Evolutionary conservation across 2,113 vertebrate species (phyloP), one percentile per base, ranked within the genome.

Genomic region (Urocolius indicus): DNA sequence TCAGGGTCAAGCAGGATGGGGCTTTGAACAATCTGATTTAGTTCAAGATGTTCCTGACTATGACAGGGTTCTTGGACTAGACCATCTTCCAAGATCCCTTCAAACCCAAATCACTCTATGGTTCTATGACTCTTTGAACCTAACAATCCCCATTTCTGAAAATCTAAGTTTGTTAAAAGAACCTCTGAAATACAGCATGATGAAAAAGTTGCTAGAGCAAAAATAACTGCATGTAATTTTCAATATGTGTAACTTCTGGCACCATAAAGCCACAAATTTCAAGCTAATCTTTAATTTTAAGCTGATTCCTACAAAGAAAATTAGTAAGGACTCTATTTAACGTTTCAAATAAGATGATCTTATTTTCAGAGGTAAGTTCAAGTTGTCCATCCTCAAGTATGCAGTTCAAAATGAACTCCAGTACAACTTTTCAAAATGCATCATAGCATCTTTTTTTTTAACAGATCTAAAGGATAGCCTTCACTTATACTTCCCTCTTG

Each of bases 1-100:
- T 63, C 32, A 16, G 10, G 10, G 24, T 2, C 26, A 36, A 21
- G 21, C 2, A 57, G 26, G 24, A 51, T 0, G 1, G n/a, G 18
- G 8, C 18, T 72, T 43, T n/a, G 17, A 51, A 22, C 43, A 77
- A 36, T 10, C 14, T 27, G 17, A 3, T 32, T 5, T 32, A 32
- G 26, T 17, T 8, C 5, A 38, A 54, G n/a, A 9, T 20, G 34
- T 32, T 26, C 16, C 21, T 51, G n/a, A 12, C 5, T 10, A 32
- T 8, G 1, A 22, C 4, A 32, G 12, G 19, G 22, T 9, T 1
- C 6, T 16, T 27, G 21, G 14, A 83, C 19, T 29, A 69, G 15
- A 38, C 34, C 1, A 75, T 18, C 65, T 52, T 52, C 10, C 63
- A 59, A 7, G 4, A 21, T 19, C 16, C 17, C n/a, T 83, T 54